phyloP scores from a whole-genome alignment of 2,888 invertebrate genomes.

The Phengaris arion region DNA sequence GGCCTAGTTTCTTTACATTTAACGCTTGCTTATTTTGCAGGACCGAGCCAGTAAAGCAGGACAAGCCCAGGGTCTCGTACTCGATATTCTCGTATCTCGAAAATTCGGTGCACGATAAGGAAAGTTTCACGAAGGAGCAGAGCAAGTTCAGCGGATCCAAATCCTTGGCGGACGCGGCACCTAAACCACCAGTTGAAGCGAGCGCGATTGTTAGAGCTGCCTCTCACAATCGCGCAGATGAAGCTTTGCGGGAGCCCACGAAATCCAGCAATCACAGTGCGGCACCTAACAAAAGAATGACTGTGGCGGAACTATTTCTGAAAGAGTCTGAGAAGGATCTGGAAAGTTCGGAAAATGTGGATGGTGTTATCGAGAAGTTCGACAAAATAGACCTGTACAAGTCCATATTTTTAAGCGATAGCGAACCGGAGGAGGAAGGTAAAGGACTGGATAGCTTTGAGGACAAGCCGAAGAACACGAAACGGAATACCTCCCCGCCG shows the following conservation, averaged over 20 bases:
- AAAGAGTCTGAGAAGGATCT: constrained; percentile 66
- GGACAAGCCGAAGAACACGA: constrained; percentile 74
- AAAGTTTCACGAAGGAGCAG: constrained; percentile 75
- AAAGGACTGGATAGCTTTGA: constrained; percentile 46
- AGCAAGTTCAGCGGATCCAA: constrained; percentile 67
- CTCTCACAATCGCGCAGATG: background rate
- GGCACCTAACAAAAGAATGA: constrained; percentile 60
- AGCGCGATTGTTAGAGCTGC: background rate
- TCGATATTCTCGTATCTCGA: constrained; percentile 90
- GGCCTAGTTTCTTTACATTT: too few relatives aligned
- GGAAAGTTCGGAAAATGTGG: constrained; percentile 52
- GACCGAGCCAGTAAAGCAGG: constrained; percentile 59
- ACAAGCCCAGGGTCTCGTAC: constrained; percentile 82
- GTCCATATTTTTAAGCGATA: constrained; percentile 91
- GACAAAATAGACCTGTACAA: constrained; percentile 89
- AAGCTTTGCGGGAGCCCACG: constrained; percentile 23
- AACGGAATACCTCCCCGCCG: constrained; percentile 84
- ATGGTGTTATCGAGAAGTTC: constrained; percentile 69
- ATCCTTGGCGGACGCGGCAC: constrained; percentile 47
- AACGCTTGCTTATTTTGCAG: constrained; percentile 46
- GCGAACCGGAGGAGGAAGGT: constrained; percentile 69
- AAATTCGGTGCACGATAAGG: constrained; percentile 77
- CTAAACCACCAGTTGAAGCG: background rate
- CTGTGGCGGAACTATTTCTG: constrained; percentile 69
- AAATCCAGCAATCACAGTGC: constrained; percentile 33